These are phyloP conservation scores for Bucco capensis DNA, from an alignment of 2,113 vertebrate species.

Conservation along the genomic window DNA sequence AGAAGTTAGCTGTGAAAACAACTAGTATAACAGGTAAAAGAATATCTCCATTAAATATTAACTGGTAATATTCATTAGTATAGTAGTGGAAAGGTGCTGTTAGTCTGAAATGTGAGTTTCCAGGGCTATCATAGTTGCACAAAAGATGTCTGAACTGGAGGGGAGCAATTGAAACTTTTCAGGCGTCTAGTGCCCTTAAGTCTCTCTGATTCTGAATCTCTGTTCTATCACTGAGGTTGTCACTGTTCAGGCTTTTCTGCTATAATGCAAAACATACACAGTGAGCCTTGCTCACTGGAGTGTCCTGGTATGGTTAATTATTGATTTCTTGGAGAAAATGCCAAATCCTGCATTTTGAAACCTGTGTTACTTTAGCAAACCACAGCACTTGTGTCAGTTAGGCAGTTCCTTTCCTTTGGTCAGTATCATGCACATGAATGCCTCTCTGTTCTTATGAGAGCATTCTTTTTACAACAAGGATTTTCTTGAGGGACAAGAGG, in stretches of 20 bases:
- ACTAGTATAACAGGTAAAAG: not conserved
- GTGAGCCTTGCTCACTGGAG: not conserved
- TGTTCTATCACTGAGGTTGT: not conserved
- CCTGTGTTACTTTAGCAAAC: not conserved
- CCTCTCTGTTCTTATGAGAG: not conserved
- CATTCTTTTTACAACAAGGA: not conserved
- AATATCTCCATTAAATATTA: conserved; percentile 30
- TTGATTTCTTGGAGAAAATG: conserved; percentile 6
- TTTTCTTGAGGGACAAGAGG: not conserved
- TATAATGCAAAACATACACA: not conserved
- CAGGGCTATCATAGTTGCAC: not conserved
- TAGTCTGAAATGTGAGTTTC: not conserved
- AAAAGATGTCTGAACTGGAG: not conserved
- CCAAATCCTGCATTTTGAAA: not conserved
- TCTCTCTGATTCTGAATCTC: not conserved
- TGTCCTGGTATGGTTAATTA: not conserved
- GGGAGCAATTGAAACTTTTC: not conserved
- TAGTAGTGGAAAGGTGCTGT: not conserved
- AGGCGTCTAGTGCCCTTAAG: not conserved
- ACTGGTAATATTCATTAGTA: conserved; percentile 15
- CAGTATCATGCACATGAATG: fast-evolving
- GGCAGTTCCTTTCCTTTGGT: not conserved
- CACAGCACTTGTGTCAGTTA: not conserved
- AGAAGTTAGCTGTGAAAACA: not conserved
- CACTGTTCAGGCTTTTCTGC: not conserved